Base-by-base conservation (phyloP, 2,797 vertebrate species). In the Menidia menidia region DNA sequence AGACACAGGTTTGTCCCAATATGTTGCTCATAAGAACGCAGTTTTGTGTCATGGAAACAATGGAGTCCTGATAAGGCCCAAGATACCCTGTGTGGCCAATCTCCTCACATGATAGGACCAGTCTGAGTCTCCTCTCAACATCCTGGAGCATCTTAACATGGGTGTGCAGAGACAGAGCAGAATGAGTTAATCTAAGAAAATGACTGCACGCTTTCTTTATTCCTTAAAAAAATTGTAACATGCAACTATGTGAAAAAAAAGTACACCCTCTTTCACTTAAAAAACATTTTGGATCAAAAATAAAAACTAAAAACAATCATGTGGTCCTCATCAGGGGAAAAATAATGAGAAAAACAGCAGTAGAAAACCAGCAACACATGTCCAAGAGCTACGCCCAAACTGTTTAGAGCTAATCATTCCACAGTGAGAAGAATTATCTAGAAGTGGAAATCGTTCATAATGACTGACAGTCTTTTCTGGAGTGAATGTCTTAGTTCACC, bases 1-100 rank as follows among this genome's bases (percentile, higher is more conserved):
- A 96, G 87, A 96, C 94, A 94, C 95, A 96, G 84, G 94, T 95
- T 1, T 95, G 95, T 82, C 95, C 95, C 88, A 96, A 91, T 77
- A 96, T 90, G 92, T 94, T 95, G 93, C 95, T 94, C 94, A 96
- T 90, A 81, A 96, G 88, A 5, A 95, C 91, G 63, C 94, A 96
- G 94, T 95, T 96, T 93, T 96, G 95, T 85, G 95, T 94, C 90
- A 96, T 89, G 88, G 91, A 88, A 92, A 96, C 91, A 84, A 96
- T 93, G 0, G 94, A 94, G 77, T 94, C 94, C 16, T 93, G 95
- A 92, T 88, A 92, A 68, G 94, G 93, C 41, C 85, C 68, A 33
- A 71, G 81, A 84, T 78, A 86, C 64, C 70, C 86, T 61, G 77
- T 57, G 30, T 65, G 84, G 84, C 70, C 77, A 75, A 82, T 72